Evolutionary conservation across 2,113 vertebrate genomes (phyloP).

Genomic region (Grammomys surdaster): DNA sequence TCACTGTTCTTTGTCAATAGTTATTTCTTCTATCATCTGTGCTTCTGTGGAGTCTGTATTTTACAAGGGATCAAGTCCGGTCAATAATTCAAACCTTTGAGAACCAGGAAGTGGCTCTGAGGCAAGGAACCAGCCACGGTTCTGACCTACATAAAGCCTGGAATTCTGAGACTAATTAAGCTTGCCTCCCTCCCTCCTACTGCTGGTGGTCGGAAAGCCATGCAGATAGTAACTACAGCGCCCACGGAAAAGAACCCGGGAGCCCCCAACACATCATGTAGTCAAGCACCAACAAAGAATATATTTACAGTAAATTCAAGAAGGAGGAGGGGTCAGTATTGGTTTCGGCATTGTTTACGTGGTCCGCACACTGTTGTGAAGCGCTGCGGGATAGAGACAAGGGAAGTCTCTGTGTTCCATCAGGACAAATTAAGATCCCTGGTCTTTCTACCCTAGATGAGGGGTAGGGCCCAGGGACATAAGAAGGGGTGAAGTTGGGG

Average conservation of each 20-base stretch:
- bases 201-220: neutral
- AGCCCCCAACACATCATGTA: neutral
- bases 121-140: neutral
- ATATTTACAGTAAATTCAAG: neutral
- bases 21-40: slow-evolving; percentile 2
- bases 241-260: neutral
- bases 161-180: neutral
- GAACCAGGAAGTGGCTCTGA: slow-evolving; percentile 3
- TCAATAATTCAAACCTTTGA: slow-evolving; percentile 21
- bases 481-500: neutral
- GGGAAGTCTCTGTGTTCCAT: neutral
- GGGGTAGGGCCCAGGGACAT: too few species aligned
- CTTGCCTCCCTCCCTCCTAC: neutral
- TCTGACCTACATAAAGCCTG: neutral
- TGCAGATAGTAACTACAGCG: neutral
- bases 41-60: neutral
- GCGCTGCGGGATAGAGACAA: neutral
- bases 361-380: too few species aligned
- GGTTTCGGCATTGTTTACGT: neutral
- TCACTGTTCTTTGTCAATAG: neutral
- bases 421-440: neutral
- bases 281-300: neutral
- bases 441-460: neutral
- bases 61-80: neutral
- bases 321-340: accelerated